Percentiles rank a stretch among this genome's conserved stretches.
Evolutionary conservation across 2,888 invertebrate species (phyloP).

Genomic region (Siphlonurus alternatus): DNA sequence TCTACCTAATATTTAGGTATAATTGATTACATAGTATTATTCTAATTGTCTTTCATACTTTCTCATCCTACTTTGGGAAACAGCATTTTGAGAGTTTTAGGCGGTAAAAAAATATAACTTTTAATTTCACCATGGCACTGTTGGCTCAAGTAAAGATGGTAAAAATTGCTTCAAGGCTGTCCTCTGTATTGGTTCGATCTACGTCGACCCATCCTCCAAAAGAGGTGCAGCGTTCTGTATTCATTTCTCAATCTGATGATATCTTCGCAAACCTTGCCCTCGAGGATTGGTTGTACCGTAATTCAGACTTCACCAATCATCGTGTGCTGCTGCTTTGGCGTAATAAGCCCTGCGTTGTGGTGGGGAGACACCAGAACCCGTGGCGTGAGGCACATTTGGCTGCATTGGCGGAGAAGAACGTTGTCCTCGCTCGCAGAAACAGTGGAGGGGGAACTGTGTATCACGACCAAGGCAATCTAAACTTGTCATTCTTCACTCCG

Average conservation of each 20-base stretch:
- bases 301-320: constrained; percentile 65
- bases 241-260: constrained; percentile 80
- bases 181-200: neutral
- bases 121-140: neutral
- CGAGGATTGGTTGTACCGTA: constrained; percentile 90
- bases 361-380: constrained; percentile 94
- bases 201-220: neutral
- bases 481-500: constrained; percentile 80
- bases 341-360: constrained; percentile 86
- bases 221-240: constrained; percentile 35
- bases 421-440: constrained; percentile 70
- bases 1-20: neutral
- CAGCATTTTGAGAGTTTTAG: neutral
- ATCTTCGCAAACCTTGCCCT: constrained; percentile 70
- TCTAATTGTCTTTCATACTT: neutral
- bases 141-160: neutral
- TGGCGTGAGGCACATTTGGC: constrained; percentile 80
- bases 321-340: constrained; percentile 83
- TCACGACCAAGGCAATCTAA: constrained; percentile 87
- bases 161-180: neutral
- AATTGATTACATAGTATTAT: neutral
- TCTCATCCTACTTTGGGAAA: neutral
- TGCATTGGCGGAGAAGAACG: constrained; percentile 42
- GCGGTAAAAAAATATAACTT: no score
- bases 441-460: constrained; percentile 95